Base-by-base conservation (phyloP, 2,797 vertebrate species). In the Kryptolebias ocellatus region DNA sequence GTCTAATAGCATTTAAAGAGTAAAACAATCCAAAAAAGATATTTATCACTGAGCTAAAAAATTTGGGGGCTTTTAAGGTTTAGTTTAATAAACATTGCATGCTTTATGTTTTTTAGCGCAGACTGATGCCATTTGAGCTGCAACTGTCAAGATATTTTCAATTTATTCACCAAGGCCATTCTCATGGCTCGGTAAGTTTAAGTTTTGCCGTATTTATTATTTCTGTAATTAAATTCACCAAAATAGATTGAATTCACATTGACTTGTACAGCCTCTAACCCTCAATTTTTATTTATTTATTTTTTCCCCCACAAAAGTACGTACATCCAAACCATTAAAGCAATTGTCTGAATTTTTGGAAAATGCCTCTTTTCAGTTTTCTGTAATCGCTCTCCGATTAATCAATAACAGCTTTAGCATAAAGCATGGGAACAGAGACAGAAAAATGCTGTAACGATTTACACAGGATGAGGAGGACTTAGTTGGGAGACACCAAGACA, bases 11-110 rank as follows among this genome's bases (percentile, higher is more conserved):
- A 86, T 90, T 88, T 53, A 71, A 90, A 89, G 83, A 86, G 74
- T 89, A 78, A 90, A 88, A 89, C 70, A 85, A 91, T 87, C 80
- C 83, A 75, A 90, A 90, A 79, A 84, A 82, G 84, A 89, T 85
- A 90, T 91, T 89, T 90, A 90, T 90, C 83, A 88, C 79, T 73
- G 62, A 83, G 83, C 65, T 74, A 78, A 90, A 81, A 79, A 90
- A 5, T 85, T 85, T 74, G 62, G 71, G 70, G 86, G 82, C 87
- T 69, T 88, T 71, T 69, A 70, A 80, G 79, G 79, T 83, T 89
- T 81, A 75, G 80, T 89, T 90, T 87, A 82, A 82, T 92, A 93
- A 93, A 90, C 90, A 91, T 79, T 76, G 80, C 79, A 83, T 79
- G 84, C 78, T 70, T 65, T 61, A 83, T 85, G 83, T 81, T 83